phyloP scores from a whole-genome alignment of 2,888 invertebrate genomes.

The Himalopsyche anomala region DNA sequence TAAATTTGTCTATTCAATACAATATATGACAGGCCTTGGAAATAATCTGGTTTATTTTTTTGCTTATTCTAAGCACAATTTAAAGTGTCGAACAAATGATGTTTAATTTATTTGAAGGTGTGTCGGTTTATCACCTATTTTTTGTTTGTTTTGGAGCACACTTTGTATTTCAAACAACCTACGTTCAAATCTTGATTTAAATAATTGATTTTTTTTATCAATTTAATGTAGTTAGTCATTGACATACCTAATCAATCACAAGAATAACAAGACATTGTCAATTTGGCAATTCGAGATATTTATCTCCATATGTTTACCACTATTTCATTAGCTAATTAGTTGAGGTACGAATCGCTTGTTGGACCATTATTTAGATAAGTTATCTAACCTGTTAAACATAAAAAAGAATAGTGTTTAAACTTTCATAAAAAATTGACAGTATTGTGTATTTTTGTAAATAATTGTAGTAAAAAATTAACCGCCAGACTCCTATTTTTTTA shows the following conservation, averaged over 20 bases:
- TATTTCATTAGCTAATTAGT: too few species aligned
- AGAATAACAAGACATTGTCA: neutral
- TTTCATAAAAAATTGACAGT: too few species aligned
- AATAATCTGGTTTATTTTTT: slow-evolving; percentile 9
- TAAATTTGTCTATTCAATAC: neutral
- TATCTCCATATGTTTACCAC: too few species aligned
- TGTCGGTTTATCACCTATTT: neutral
- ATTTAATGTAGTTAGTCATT: neutral
- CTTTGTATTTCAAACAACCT: neutral
- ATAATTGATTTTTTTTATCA: neutral
- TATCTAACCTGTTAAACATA: too few species aligned
- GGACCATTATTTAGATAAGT: too few species aligned
- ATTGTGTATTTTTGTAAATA: too few species aligned
- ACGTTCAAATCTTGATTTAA: neutral
- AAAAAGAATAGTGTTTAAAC: too few species aligned
- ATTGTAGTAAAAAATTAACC: too few species aligned
- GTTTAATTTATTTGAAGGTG: neutral
- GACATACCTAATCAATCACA: slow-evolving; percentile 6
- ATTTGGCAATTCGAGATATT: neutral
- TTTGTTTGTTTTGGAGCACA: neutral
- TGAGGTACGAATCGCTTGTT: too few species aligned
- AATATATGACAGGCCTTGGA: slow-evolving; percentile 9
- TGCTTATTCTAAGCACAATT: neutral
- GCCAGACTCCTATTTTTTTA: too few species aligned
- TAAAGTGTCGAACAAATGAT: slow-evolving; percentile 7